A percentile compares a stretch with the other conserved stretches of the same genome.
phyloP scores from a whole-genome alignment of 2,888 invertebrate species.

The Elegia similella region DNA sequence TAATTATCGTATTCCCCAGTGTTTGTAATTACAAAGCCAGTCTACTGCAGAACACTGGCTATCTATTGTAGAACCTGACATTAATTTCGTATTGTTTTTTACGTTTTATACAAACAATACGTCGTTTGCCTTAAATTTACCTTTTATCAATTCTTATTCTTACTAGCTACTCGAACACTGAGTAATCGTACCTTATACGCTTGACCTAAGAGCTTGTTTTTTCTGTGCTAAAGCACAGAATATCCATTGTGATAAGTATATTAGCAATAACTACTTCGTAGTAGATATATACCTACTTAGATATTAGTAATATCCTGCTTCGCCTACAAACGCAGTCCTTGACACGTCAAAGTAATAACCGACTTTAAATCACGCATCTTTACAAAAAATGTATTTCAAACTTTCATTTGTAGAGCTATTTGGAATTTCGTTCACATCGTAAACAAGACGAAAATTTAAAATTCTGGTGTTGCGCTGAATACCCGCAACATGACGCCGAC shows the following conservation, averaged over 20 bases:
- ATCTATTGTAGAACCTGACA: neutral
- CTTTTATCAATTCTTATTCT: too few species aligned
- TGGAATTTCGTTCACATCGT: neutral
- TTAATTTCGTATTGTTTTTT: neutral
- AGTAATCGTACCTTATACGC: too few species aligned
- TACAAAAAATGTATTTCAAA: neutral
- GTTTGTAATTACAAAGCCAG: constrained; percentile 7
- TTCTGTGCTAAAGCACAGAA: too few species aligned
- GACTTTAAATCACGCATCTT: neutral
- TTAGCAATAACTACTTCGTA: neutral
- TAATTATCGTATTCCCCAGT: constrained; percentile 6
- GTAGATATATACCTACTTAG: neutral
- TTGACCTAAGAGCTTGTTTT: too few species aligned
- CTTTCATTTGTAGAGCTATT: neutral
- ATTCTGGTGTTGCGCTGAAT: constrained; percentile 23
- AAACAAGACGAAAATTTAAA: constrained; percentile 16
- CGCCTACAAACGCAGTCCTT: neutral
- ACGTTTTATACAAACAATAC: too few species aligned
- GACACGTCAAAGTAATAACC: neutral
- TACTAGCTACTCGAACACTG: too few species aligned
- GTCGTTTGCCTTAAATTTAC: too few species aligned
- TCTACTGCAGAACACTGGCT: neutral
- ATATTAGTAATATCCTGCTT: neutral
- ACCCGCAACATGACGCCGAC: constrained; percentile 20
- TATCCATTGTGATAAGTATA: too few species aligned